Evolutionary conservation across 2,888 invertebrate genomes (phyloP).

Genomic region (Nomada ruficornis): DNA sequence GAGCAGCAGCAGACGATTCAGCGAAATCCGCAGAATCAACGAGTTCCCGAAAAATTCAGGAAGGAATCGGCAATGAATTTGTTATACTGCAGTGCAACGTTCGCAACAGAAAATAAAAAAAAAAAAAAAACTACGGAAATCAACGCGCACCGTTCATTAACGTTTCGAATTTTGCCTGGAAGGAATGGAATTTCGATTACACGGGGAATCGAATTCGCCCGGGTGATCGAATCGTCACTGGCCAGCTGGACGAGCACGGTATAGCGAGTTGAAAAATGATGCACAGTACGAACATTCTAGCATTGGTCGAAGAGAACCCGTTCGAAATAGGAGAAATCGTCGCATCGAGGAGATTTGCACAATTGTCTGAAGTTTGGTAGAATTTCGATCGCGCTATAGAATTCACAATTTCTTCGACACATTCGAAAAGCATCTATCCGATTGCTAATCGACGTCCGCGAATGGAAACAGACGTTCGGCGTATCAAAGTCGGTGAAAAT

Average conservation of each 20-base stretch:
- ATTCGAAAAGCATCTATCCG: no score
- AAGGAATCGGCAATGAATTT: background rate
- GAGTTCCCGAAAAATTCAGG: background rate
- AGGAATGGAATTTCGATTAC: slow-evolving; percentile 45
- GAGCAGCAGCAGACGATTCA: background rate
- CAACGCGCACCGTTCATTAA: background rate
- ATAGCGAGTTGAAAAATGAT: slow-evolving; percentile 40
- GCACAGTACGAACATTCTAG: slow-evolving; percentile 24
- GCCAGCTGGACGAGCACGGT: slow-evolving; percentile 16
- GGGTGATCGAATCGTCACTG: slow-evolving; percentile 38
- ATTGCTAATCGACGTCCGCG: no score
- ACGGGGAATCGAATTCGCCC: slow-evolving; percentile 39
- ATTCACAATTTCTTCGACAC: no score
- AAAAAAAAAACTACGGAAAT: background rate
- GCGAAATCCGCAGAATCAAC: background rate
- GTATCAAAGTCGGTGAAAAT: no score
- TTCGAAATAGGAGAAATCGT: background rate
- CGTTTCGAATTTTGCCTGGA: slow-evolving; percentile 11
- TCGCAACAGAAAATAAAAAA: background rate
- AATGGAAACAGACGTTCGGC: no score
- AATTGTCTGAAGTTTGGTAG: background rate
- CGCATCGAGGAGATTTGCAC: background rate
- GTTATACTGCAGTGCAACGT: background rate
- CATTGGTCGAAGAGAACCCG: slow-evolving; percentile 16
- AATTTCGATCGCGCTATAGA: background rate